Base-by-base conservation (phyloP, 2,888 invertebrate genomes). In the Polyommatus icarus region DNA sequence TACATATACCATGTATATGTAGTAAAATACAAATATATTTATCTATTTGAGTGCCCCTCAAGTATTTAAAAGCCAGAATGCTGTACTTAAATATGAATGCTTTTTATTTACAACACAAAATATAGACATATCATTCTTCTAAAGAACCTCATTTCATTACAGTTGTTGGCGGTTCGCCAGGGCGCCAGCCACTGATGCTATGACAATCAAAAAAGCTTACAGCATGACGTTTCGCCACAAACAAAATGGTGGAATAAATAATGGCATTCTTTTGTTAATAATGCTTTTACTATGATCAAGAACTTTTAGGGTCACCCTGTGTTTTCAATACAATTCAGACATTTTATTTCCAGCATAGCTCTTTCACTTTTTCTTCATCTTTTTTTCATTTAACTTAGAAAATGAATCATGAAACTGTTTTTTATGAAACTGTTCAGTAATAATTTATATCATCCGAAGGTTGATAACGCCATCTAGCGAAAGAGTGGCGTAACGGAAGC, bases 151-250 rank as follows among this genome's bases (percentile, higher is more conserved):
- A 61, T 61, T 61, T 61, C 61, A 61, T 61, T 61, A 61, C 10
- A 61, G 24, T 61, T 59, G 20, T 59, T 61, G 61, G 61, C 24
- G 24, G 61, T 12, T 24, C 12, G 61, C 61, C 61, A 61, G 61
- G 61, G 24, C 24, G 61, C 24, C 24, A 61, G 61, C 61, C 12
- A 61, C 61, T 61, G 61, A 61, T 24, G 24, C 61, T 24, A 61
- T 61, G 61, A 61, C 61, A 61, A 24, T 24, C 61, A 61, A 61
- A 61, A 61, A 10, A 61, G 61, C 61, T 61, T 61, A 24, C 24
- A 61, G 61, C 61, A 61, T 61, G 61, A 24, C 24, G 61, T 61
- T 24, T 24, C 24, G 24, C 61, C 61, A 61, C 24, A 61, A 61
- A 24, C 24, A 61, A 24, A 61, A 61, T 61, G 12, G 20, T 61